phyloP scores from a whole-genome alignment of 2,888 invertebrate genomes.

The Stenchaetothrips biformis region DNA sequence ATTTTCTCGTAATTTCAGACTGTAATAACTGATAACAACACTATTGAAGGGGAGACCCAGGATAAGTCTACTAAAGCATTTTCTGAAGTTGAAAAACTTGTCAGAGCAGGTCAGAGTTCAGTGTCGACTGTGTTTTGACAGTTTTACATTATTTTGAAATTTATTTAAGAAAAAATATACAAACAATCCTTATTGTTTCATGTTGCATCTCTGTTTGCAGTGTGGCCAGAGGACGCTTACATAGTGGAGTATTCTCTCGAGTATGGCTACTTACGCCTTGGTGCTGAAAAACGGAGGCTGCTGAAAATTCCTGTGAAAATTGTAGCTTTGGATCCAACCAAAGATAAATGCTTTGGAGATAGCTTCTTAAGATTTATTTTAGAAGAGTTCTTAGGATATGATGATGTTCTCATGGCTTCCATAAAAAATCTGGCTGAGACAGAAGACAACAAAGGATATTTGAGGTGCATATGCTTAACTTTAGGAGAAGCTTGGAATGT shows the following conservation, averaged over 20 bases:
- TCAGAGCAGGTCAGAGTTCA: slow-evolving; percentile 52
- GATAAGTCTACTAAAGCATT: slow-evolving; percentile 45
- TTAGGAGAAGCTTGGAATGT: neutral
- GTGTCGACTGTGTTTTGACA: slow-evolving; percentile 26
- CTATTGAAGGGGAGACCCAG: neutral
- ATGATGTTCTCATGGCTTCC: slow-evolving; percentile 94
- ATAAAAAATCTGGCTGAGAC: slow-evolving; percentile 92
- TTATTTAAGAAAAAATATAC: neutral
- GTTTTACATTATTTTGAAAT: slow-evolving; percentile 8
- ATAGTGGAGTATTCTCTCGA: slow-evolving; percentile 97
- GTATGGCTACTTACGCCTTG: slow-evolving; percentile 90
- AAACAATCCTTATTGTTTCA: slow-evolving; percentile 26
- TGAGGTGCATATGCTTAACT: slow-evolving; percentile 54
- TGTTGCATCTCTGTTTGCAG: no score
- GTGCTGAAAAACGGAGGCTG: slow-evolving; percentile 76
- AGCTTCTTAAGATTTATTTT: slow-evolving; percentile 82
- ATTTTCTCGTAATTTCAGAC: neutral
- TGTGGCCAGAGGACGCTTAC: slow-evolving; percentile 81
- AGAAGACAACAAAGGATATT: slow-evolving; percentile 92
- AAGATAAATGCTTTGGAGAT: slow-evolving; percentile 91
- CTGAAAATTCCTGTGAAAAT: slow-evolving; percentile 89
- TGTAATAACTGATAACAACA: neutral
- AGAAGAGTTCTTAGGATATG: slow-evolving; percentile 92
- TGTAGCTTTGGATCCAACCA: slow-evolving; percentile 78
- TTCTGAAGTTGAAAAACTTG: slow-evolving; percentile 55